These are phyloP conservation scores for Andrena fulva DNA, from an alignment of 2,888 invertebrate species.

Conservation along the genomic window DNA sequence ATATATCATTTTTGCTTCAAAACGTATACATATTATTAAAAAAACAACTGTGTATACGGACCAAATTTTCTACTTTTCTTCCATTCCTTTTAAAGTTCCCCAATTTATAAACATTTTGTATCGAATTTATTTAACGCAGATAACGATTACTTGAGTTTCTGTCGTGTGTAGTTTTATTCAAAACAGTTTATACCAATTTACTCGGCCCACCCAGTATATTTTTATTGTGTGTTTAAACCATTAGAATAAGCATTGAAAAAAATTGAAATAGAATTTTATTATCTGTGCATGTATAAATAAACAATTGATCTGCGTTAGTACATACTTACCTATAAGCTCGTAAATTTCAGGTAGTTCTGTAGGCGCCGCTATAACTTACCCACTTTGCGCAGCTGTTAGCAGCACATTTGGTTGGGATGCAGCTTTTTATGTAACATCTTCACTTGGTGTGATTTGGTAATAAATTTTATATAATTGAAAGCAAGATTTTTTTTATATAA, in stretches of 20 bases:
- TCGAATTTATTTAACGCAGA: too few species aligned
- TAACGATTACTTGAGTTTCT: too few species aligned
- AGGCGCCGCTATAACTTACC: slow-evolving; percentile 89
- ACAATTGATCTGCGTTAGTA: not conserved
- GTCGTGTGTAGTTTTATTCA: too few species aligned
- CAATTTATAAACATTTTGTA: too few species aligned
- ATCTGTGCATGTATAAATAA: not conserved
- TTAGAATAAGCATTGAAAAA: not conserved
- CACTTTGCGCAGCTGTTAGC: slow-evolving; percentile 89
- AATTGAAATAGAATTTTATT: not conserved
- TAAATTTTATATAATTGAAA: not conserved
- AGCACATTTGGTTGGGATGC: slow-evolving; percentile 89
- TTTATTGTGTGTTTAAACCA: not conserved
- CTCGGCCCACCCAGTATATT: not conserved
- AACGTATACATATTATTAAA: too few species aligned
- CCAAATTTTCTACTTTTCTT: too few species aligned
- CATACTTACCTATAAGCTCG: not conserved
- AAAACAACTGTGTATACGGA: too few species aligned
- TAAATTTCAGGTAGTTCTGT: slow-evolving; percentile 87
- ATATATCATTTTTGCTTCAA: too few species aligned
- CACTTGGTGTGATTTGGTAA: slow-evolving; percentile 88
- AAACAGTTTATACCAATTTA: too few species aligned
- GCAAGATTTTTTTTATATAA: not conserved
- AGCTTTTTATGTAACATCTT: slow-evolving; percentile 89
- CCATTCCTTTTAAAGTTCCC: too few species aligned